Conservation (phyloP, 2,113 vertebrate species). For the Hemiscyllium ocellatum region DNA sequence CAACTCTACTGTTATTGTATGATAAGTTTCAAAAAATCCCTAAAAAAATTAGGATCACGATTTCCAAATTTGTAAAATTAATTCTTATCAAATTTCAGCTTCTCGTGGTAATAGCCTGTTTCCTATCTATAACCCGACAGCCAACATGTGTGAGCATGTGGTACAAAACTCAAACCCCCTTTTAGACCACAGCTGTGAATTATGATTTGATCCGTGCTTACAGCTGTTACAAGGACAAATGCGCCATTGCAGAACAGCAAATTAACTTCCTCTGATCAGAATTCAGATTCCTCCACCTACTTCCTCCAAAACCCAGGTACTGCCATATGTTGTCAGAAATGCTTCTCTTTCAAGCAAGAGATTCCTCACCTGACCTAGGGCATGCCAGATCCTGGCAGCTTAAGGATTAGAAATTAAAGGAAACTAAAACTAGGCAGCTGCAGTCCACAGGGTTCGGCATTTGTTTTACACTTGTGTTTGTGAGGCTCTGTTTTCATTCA, state of each 20-base stretch:
- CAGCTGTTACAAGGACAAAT: background rate
- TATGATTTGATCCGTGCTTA: background rate
- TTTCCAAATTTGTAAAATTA: background rate
- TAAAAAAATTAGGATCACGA: background rate
- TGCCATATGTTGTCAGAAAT: slow-evolving; percentile 3
- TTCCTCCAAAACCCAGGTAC: background rate
- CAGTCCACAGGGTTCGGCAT: background rate
- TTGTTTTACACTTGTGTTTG: background rate
- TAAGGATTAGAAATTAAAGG: background rate
- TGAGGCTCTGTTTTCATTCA: background rate
- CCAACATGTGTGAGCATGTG: background rate
- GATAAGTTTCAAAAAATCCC: background rate
- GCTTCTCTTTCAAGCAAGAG: background rate
- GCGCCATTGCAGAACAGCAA: background rate
- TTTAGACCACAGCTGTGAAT: slow-evolving; percentile 15
- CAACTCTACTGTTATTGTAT: too few relatives aligned
- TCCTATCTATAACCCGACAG: background rate
- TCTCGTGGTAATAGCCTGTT: background rate
- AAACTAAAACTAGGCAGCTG: background rate
- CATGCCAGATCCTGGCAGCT: slow-evolving; percentile 7
- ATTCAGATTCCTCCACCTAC: slow-evolving; percentile 13
- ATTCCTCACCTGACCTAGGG: background rate
- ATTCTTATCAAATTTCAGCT: background rate
- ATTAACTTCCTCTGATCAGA: background rate
- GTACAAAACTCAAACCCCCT: background rate